Percentiles rank a stretch among this genome's conserved stretches.
Conservation (phyloP, 2,797 vertebrate species). For the Ctenosaura bakeri region DNA sequence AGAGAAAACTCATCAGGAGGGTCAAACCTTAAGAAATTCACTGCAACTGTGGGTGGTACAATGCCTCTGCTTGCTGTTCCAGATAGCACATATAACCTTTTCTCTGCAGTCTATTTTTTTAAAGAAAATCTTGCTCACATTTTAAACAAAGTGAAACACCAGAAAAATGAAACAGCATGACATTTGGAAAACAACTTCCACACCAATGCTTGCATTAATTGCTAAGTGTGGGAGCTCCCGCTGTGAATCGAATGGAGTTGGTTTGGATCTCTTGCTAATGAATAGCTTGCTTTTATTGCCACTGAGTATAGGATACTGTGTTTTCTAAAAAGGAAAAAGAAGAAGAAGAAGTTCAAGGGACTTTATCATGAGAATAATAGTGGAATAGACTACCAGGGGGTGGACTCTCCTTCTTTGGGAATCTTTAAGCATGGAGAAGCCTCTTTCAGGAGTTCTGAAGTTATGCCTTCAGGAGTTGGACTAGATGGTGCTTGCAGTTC, state of each 20-base stretch:
- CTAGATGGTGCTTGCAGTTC: too few relatives aligned
- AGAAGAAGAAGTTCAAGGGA: neutral
- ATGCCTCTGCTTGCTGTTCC: neutral
- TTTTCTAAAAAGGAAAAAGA: constrained; percentile 41
- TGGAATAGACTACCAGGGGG: too few relatives aligned
- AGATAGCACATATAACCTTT: neutral
- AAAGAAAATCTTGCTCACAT: constrained; percentile 47
- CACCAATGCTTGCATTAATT: constrained; percentile 68
- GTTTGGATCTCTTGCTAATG: constrained; percentile 72
- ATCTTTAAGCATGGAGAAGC: too few relatives aligned
- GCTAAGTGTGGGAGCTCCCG: constrained; percentile 64
- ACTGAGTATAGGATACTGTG: constrained; percentile 46
- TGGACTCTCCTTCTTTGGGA: too few relatives aligned
- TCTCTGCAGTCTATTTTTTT: neutral
- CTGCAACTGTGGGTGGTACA: too few relatives aligned
- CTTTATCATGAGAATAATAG: neutral
- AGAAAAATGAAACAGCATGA: constrained; percentile 47
- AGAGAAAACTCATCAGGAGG: neutral
- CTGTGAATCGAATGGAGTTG: constrained; percentile 72
- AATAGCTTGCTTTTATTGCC: constrained; percentile 70
- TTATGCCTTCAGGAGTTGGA: too few relatives aligned
- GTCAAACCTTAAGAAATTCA: neutral
- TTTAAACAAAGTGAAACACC: constrained; percentile 37
- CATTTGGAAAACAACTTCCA: constrained; percentile 68
- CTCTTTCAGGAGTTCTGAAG: too few relatives aligned